Conservation (phyloP, 2,797 vertebrate genomes). For the Lutjanus campechanus region DNA sequence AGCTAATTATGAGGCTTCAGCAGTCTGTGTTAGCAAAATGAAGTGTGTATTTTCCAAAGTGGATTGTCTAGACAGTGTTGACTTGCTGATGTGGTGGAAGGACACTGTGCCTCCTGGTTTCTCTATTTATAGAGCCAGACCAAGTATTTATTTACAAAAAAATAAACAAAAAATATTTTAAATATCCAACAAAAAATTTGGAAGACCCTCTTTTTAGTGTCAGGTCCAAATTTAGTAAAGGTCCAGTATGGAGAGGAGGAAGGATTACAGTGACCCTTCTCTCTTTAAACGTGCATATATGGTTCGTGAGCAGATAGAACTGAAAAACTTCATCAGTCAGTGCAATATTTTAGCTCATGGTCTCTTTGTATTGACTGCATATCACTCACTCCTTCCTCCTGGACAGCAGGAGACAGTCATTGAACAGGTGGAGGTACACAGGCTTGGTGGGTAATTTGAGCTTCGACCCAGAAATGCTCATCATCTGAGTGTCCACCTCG, state of each 20-base stretch:
- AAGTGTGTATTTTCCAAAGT: background rate
- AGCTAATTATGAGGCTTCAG: background rate
- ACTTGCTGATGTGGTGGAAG: background rate
- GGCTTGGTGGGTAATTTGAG: conserved; percentile 91
- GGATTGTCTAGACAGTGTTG: background rate
- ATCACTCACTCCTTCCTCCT: conserved; percentile 92
- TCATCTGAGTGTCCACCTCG: conserved; percentile 91
- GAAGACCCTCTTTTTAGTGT: too few relatives aligned
- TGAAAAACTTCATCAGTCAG: too few relatives aligned
- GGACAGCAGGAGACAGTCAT: conserved; percentile 92
- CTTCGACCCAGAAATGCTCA: conserved; percentile 89
- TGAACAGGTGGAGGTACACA: conserved; percentile 93
- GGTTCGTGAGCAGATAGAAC: background rate
- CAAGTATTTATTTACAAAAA: background rate
- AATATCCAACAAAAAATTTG: too few relatives aligned
- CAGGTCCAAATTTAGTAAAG: too few relatives aligned
- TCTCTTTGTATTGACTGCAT: background rate
- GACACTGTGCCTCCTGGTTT: background rate
- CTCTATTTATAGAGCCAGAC: background rate
- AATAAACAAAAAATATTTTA: too few relatives aligned
- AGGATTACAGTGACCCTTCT: too few relatives aligned
- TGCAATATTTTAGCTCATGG: background rate
- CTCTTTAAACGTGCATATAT: too few relatives aligned
- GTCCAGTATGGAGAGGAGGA: too few relatives aligned
- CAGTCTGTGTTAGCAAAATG: background rate